Conservation (phyloP, 2,888 invertebrate species). For the Phymatocera aterrima region DNA sequence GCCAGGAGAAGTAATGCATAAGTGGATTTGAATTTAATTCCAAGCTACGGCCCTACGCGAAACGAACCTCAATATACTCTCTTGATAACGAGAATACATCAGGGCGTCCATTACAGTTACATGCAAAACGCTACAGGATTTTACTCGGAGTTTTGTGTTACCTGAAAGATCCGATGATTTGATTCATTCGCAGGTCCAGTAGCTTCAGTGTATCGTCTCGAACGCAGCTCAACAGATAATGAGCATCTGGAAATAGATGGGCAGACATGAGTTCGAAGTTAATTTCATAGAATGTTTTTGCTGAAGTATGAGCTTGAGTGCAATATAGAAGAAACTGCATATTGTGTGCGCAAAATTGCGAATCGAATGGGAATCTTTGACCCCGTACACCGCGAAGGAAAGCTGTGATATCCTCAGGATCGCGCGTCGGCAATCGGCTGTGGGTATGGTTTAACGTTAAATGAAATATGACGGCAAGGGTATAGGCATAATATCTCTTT, state of each 20-base stretch:
- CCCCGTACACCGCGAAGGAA: not conserved
- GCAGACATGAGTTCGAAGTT: not conserved
- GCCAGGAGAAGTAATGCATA: slow-evolving; percentile 14
- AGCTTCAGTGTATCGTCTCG: slow-evolving; percentile 96
- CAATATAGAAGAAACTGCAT: not conserved
- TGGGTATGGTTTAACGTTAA: slow-evolving; percentile 21
- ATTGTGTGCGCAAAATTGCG: not conserved
- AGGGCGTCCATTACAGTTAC: not conserved
- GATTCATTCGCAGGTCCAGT: slow-evolving; percentile 96
- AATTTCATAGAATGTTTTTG: no score
- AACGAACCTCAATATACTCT: not conserved
- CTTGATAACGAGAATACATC: not conserved
- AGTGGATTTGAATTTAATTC: slow-evolving; percentile 35
- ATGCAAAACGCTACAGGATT: no score
- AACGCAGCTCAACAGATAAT: slow-evolving; percentile 93
- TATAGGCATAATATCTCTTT: slow-evolving; percentile 54
- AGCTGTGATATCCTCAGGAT: not conserved
- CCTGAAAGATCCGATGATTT: slow-evolving; percentile 93
- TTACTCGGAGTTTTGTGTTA: slow-evolving; percentile 75
- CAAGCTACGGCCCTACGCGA: not conserved
- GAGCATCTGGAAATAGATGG: slow-evolving; percentile 83
- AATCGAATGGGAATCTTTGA: slow-evolving; percentile 13
- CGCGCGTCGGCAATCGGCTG: not conserved
- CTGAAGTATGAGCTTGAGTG: no score
- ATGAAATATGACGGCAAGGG: slow-evolving; percentile 45